phyloP scores from a whole-genome alignment of 1,140 invertebrate genomes.

The Charaxes varanes region DNA sequence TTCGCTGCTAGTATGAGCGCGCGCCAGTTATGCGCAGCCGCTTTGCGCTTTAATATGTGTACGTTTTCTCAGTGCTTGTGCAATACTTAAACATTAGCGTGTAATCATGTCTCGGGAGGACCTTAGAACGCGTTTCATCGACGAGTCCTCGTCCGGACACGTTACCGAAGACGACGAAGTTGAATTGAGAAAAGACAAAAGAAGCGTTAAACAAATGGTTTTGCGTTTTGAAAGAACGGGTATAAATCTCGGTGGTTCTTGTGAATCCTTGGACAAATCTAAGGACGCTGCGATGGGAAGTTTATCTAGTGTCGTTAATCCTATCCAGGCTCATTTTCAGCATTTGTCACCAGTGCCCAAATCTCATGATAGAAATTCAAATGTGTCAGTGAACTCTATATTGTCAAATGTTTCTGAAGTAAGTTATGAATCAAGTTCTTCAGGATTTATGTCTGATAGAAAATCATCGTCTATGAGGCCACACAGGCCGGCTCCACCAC shows the following conservation, averaged over 20 bases:
- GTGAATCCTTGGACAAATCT: constrained; percentile 47
- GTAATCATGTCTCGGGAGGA: constrained; percentile 59
- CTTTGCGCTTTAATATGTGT: constrained; percentile 50
- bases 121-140: constrained; percentile 31
- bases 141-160: constrained; percentile 45
- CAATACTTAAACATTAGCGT: constrained; percentile 32
- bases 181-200: constrained; percentile 47
- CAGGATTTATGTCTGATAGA: constrained; percentile 61
- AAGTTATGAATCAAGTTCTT: constrained; percentile 61
- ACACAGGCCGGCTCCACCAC: constrained; percentile 57
- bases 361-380: constrained; percentile 60
- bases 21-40: constrained; percentile 40
- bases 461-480: constrained; percentile 46
- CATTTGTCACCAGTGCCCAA: constrained; percentile 44
- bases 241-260: constrained; percentile 36
- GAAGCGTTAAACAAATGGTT: constrained; percentile 61
- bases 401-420: constrained; percentile 61
- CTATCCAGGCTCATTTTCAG: constrained; percentile 51
- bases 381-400: constrained; percentile 65
- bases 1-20: constrained; percentile 36
- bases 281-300: constrained; percentile 47
- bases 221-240: constrained; percentile 56
- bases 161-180: constrained; percentile 51
- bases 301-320: constrained; percentile 57
- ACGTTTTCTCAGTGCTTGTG: constrained; percentile 41